Evolutionary conservation across 2,797 vertebrate species (phyloP), one percentile per base, ranked within the genome.

Genomic region (Hippocampus kuda): DNA sequence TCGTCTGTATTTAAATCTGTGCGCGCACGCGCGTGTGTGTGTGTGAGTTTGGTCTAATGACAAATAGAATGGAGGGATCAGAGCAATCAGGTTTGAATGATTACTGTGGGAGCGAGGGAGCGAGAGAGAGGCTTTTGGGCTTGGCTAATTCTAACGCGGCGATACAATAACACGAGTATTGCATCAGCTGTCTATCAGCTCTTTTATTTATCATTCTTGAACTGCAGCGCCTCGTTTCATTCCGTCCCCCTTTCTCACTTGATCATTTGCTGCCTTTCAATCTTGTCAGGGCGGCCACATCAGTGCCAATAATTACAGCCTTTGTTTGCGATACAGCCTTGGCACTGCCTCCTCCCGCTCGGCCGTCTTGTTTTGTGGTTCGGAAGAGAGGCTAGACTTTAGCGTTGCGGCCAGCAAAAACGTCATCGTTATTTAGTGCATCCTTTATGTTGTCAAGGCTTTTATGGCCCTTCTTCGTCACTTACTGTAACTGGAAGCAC

Each of bases 31-130:
- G 34, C 4, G 27, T 64, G 70, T 75, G 68, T 75, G 76, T 68
- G 67, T 20, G 34, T 0, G 34, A 38, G 34, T 81, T 69, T 53
- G 87, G 69, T 86, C 84, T 86, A 86, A 86, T 86, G 84, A 86
- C 83, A 87, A 87, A 86, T 85, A 86, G 84, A 89, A 88, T 79
- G 54, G 81, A 83, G 75, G 85, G 84, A 87, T 88, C 87, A 84
- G 83, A 82, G 86, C 80, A 86, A 88, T 89, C 84, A 87, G 80
- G 79, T 82, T 83, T 67, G 81, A 84, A 84, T 89, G 87, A 88
- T 89, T 88, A 88, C 87, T 85, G 75, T 83, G 86, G 88, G 83
- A 85, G 66, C 78, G 15, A 76, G 83, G 84, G 85, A 86, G 77
- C 73, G 77, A 79, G 73, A 76, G 72, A 70, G 70, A 83, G 81